phyloP scores from a whole-genome alignment of 2,888 invertebrate species.

The Lochmaea capreae region DNA sequence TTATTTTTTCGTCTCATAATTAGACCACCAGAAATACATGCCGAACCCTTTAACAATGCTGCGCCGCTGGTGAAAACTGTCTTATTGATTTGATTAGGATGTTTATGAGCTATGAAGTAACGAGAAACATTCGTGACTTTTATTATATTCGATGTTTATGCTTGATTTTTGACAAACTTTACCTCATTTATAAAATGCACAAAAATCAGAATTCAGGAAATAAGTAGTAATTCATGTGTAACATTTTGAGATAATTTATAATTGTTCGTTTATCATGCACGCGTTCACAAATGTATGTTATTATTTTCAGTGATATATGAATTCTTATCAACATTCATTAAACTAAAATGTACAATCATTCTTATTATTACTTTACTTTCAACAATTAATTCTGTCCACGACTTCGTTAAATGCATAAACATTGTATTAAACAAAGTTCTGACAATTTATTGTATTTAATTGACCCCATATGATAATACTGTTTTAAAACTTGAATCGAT shows the following conservation, averaged over 20 bases:
- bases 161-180: neutral
- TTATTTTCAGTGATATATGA: neutral
- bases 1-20: too few species aligned
- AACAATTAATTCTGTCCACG: slow-evolving; percentile 1
- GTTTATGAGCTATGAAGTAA: too few species aligned
- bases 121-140: too few species aligned
- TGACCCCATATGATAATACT: neutral
- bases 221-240: neutral
- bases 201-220: neutral
- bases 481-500: neutral
- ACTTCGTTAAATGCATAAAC: slow-evolving; percentile 1
- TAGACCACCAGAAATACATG: too few species aligned
- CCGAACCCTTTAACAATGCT: too few species aligned
- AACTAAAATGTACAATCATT: neutral
- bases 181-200: neutral
- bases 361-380: neutral
- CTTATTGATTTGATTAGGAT: too few species aligned
- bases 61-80: too few species aligned
- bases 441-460: slow-evolving; percentile 1
- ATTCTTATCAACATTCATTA: neutral
- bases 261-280: neutral
- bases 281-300: neutral
- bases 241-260: neutral
- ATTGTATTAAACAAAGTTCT: slow-evolving; percentile 2
- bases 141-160: too few species aligned